Conservation (phyloP, 2,113 vertebrate genomes). For the Catagonus wagneri region DNA sequence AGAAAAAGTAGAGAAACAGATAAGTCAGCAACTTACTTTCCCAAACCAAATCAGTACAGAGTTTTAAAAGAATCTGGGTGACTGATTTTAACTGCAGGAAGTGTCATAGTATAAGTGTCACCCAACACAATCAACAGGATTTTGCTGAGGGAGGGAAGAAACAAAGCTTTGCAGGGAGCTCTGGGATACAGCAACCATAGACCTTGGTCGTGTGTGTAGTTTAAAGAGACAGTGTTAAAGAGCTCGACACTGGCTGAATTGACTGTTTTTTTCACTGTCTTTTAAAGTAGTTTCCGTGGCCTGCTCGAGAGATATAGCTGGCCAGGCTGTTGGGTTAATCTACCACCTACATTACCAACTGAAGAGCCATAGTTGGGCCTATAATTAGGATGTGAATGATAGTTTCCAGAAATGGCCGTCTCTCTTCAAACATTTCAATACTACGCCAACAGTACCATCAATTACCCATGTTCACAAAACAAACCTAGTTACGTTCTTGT, state of each 20-base stretch:
- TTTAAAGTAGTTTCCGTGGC: slow-evolving; percentile 28
- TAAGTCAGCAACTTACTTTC: slow-evolving; percentile 5
- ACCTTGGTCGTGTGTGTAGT: slow-evolving; percentile 17
- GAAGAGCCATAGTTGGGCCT: not conserved
- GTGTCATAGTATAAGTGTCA: not conserved
- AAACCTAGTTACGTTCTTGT: slow-evolving; percentile 32
- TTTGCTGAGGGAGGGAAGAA: not conserved
- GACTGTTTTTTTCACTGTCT: slow-evolving; percentile 24
- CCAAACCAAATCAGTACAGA: not conserved
- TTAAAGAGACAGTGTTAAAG: slow-evolving; percentile 2
- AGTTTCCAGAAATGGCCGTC: not conserved
- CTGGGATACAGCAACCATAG: slow-evolving; percentile 9
- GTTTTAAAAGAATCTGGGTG: slow-evolving; percentile 20
- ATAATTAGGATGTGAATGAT: slow-evolving; percentile 20
- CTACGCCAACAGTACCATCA: not conserved
- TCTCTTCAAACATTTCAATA: slow-evolving; percentile 52
- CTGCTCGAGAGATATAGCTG: not conserved
- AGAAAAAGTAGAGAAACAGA: not conserved
- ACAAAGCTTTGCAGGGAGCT: slow-evolving; percentile 4
- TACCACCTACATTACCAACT: not conserved
- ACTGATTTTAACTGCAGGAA: slow-evolving; percentile 19
- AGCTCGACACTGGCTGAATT: not conserved
- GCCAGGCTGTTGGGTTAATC: slow-evolving; percentile 50
- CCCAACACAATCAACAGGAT: not conserved
- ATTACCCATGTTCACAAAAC: slow-evolving; percentile 37